Conservation (phyloP, 2,797 vertebrate genomes). For the Anguilla megastoma region DNA sequence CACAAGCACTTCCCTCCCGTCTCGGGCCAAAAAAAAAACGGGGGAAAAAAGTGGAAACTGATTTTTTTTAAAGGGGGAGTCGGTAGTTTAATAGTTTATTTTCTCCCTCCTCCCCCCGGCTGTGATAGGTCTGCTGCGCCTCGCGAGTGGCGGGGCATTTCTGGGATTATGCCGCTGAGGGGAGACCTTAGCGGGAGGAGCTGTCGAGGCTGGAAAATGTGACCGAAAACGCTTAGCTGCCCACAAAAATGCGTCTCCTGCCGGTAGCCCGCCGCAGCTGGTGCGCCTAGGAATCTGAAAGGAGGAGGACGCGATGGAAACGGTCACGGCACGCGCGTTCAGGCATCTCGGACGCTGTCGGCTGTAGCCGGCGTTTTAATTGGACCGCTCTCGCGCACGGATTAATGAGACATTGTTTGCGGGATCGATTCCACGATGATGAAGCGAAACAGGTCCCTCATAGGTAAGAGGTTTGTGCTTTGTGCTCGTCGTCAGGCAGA, state of each 20-base stretch:
- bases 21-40: not conserved
- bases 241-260: slow-evolving; percentile 44
- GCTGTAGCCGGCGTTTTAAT: not conserved
- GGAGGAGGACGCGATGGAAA: slow-evolving; percentile 28
- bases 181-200: slow-evolving; percentile 16
- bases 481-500: not conserved
- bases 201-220: slow-evolving; percentile 52
- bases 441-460: slow-evolving; percentile 40
- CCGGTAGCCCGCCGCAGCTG: slow-evolving; percentile 47
- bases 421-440: slow-evolving; percentile 30
- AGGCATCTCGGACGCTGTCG: not conserved
- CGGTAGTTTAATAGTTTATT: slow-evolving; percentile 17
- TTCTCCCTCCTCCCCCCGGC: not conserved
- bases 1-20: slow-evolving; percentile 12
- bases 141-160: not conserved
- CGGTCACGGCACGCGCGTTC: not conserved
- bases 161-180: slow-evolving; percentile 24
- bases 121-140: slow-evolving; percentile 39
- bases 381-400: not conserved
- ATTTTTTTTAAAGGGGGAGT: not conserved
- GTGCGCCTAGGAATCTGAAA: slow-evolving; percentile 42
- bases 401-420: slow-evolving; percentile 1
- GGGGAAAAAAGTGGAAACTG: not conserved
- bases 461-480: slow-evolving; percentile 38
- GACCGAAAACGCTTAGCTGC: slow-evolving; percentile 46